Base-by-base conservation (phyloP, 2,113 vertebrate species). In the Lates calcarifer region DNA sequence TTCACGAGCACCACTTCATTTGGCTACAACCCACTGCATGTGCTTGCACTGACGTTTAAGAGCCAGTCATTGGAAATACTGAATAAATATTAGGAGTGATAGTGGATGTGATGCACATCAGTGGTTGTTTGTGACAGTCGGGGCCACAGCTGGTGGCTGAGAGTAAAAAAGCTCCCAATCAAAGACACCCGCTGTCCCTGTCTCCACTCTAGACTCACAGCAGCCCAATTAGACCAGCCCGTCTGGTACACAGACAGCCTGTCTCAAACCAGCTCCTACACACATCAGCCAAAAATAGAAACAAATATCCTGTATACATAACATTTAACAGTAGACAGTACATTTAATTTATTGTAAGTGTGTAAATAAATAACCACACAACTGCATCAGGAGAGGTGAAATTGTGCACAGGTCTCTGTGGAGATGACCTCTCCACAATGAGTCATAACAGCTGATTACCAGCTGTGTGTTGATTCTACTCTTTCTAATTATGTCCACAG, bases 151-250 rank as follows among this genome's bases (percentile, higher is more conserved):
- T 93, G 89, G 86, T 70, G 83, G 47, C 33, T 70, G 55, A 14
- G 77, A 29, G 67, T 29, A 69, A 80, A 86, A 67, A 65, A 72
- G 28, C 71, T 84, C 47, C 83, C 77, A 93, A 92, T 94, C 89
- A 93, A 90, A 93, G 82, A 29, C 82, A 9, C 84, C 86, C 51
- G 79, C 87, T 82, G 88, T 79, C 73, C 57, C 66, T 65, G 18
- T 24, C 77, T 29, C 84, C 64, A 45, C 81, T 51, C 71, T 20
- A 67, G 35, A 75, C 83, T 75, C 14, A 63, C 83, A 69, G 70
- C 70, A 74, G 81, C 49, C 92, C 91, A 94, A 94, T 94, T 93
- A 94, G 88, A 87, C n/a, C 10, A 0, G n/a, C 26, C 87, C 74
- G 82, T 88, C 87, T 91, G 93, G 47, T 73, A 6, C 77, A 68